Evolutionary conservation across 2,888 invertebrate species (phyloP).

Genomic region (Tinea trinotella): DNA sequence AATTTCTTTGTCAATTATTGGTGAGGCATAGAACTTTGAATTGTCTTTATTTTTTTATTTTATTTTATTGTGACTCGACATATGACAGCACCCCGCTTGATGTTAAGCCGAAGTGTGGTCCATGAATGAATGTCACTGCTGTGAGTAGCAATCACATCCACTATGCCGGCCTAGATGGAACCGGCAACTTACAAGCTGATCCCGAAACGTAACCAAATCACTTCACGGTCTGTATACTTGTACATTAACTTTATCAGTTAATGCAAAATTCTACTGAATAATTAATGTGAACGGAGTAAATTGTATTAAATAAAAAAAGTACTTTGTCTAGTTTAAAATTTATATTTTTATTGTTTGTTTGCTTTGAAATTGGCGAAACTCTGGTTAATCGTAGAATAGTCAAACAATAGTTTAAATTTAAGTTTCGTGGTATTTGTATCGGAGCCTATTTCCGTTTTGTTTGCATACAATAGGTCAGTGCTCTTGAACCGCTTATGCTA

Average conservation of each 20-base stretch:
- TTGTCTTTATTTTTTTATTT: not conserved
- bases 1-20: not conserved
- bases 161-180: no score
- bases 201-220: no score
- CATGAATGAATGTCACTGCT: no score
- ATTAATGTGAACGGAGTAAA: not conserved
- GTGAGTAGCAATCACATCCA: no score
- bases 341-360: not conserved
- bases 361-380: not conserved
- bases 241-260: no score
- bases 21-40: not conserved
- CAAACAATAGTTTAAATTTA: not conserved
- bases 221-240: no score
- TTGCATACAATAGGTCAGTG: conserved; percentile 37
- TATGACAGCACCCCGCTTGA: no score
- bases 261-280: not conserved
- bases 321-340: not conserved
- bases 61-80: no score
- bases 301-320: not conserved
- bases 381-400: not conserved
- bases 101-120: no score
- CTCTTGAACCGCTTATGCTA: conserved; percentile 33
- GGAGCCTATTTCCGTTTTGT: conserved; percentile 26
- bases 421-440: conserved; percentile 10
- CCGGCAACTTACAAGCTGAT: no score